Evolutionary conservation across 2,888 invertebrate genomes (phyloP), one percentile per base, ranked within the genome.

Genomic region (Drosophila dives): DNA sequence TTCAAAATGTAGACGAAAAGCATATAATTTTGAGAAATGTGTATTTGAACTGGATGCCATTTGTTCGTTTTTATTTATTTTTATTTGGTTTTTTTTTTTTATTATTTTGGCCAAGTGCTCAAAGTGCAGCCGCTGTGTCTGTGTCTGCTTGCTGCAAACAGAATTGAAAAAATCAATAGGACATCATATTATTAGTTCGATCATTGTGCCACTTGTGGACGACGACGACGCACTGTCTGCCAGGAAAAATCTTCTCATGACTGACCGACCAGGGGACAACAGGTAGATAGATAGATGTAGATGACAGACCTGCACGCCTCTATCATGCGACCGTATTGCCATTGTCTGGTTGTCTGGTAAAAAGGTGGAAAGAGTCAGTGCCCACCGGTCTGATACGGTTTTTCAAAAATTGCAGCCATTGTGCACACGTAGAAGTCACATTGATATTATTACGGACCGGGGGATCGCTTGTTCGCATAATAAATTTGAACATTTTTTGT

Each of bases 261-360:
- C 66, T 59, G 69, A 72, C 64, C 71, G 69, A 72, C 60, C 71
- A 68, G 38, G 32, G 59, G 42, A 65, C 61, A 45, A 77, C 83
- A 86, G 75, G 42, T 42, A 56, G 72, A n/a, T 56, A 42, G 72
- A 29, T 72, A 54, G 64, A 64, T 68, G 89, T 90, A 90, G 89
- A 71, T 77, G 86, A 84, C 87, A 83, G 90, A 86, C 88, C 86
- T 92, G 88, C 92, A 92, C 92, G 93, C 92, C 92, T 91, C 92
- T 92, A 92, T 92, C 90, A 90, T 90, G 83, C 87, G 81, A 85
- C 86, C 82, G 75, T 74, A 88, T 90, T 64, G 81, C 88, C 83
- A 88, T 91, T 92, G 90, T 92, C 83, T 59, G 20, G 20, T 51
- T 56, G 48, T 36, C 56, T 36, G 56, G 62, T 72, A 51, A 71